Percentiles rank a stretch among this genome's conserved stretches.
These are phyloP conservation scores for Drosophila affinis DNA, from an alignment of 2,888 invertebrate genomes.

Conservation along the genomic window DNA sequence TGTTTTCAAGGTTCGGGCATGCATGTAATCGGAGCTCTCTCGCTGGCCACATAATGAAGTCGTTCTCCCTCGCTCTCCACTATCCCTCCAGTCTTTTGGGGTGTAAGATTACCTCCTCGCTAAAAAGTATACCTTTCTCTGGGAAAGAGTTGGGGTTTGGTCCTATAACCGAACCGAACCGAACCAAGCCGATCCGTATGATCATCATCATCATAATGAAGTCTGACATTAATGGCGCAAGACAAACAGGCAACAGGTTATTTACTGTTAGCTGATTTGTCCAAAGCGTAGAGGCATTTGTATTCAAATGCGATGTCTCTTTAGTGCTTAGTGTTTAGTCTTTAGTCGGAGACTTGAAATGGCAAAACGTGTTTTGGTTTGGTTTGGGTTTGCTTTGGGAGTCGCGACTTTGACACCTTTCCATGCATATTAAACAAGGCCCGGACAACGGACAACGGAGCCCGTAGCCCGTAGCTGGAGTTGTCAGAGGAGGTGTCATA, in stretches of 20 bases:
- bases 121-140: conserved; percentile 13
- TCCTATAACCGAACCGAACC: conserved; percentile 2
- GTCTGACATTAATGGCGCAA: conserved; percentile 56
- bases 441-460: conserved; percentile 2
- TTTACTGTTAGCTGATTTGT: conserved; percentile 56
- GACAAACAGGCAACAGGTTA: conserved; percentile 56
- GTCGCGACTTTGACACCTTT: conserved; percentile 47
- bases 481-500: conserved; percentile 49
- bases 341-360: background rate
- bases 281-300: conserved; percentile 26
- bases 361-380: conserved; percentile 36
- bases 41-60: conserved; percentile 37
- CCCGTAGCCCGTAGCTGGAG: conserved; percentile 2
- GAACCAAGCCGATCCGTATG: background rate
- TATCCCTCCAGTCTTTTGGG: background rate
- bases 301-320: conserved; percentile 38
- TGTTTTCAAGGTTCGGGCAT: conserved; percentile 1
- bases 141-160: background rate
- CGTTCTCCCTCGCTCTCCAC: conserved; percentile 3
- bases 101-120: conserved; percentile 40
- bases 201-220: conserved; percentile 45
- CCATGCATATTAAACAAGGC: conserved; percentile 47
- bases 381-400: conserved; percentile 14
- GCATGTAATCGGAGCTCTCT: conserved; percentile 39
- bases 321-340: conserved; percentile 27